Evolutionary conservation across 2,113 vertebrate species (phyloP).

Genomic region (Myxocyprinus asiaticus): DNA sequence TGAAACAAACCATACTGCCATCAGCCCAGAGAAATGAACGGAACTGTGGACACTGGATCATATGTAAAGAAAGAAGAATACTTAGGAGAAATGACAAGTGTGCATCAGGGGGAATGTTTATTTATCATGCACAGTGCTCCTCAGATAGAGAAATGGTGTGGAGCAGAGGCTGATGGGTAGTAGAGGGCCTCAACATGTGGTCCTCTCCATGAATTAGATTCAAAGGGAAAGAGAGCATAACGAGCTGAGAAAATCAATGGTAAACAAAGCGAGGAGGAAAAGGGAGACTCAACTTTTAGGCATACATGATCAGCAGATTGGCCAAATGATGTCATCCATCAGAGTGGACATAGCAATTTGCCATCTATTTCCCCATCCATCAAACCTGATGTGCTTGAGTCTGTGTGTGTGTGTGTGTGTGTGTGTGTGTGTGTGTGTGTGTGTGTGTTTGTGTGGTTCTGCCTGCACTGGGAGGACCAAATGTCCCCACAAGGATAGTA

Average conservation of each 20-base stretch:
- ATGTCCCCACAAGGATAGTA: no score
- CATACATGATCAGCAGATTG: conserved; percentile 94
- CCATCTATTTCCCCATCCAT: conserved; percentile 99
- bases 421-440: conserved; percentile 12
- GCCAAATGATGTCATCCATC: conserved; percentile 99
- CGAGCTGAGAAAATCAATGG: conserved; percentile 84
- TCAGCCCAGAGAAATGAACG: conserved; percentile 12
- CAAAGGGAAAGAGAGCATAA: conserved; percentile 62
- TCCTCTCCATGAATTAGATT: conserved; percentile 72
- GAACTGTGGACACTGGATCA: conserved; percentile 11
- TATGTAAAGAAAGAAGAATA: conserved; percentile 40
- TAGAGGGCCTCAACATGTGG: conserved; percentile 61
- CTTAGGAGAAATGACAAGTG: conserved; percentile 48
- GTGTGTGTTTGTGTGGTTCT: no score
- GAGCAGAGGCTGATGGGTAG: conserved; percentile 54
- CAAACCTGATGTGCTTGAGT: conserved; percentile 80
- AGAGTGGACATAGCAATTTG: conserved; percentile 97
- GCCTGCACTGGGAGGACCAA: no score
- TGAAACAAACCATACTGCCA: conserved; percentile 1
- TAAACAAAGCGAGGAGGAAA: conserved; percentile 66
- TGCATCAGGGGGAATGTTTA: conserved; percentile 61
- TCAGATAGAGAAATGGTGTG: conserved; percentile 74
- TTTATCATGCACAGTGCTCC: conserved; percentile 65
- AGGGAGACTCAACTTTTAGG: conserved; percentile 75
- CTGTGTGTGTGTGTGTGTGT: conserved; percentile 52